phyloP scores from a whole-genome alignment of 2,888 invertebrate genomes.

The Endomychus coccineus region DNA sequence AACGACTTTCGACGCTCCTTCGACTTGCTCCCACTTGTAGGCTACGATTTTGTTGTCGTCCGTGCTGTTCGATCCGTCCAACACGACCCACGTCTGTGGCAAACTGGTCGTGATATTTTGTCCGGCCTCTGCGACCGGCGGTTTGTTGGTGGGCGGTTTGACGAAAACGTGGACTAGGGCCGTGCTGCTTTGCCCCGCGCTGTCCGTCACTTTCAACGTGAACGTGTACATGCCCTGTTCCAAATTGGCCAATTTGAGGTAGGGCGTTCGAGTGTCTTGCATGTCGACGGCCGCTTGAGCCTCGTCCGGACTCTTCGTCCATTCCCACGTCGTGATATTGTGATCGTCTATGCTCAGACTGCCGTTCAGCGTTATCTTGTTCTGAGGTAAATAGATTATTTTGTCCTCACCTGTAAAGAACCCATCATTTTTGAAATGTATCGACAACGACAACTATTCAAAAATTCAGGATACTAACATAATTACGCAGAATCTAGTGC shows the following conservation, averaged over 20 bases:
- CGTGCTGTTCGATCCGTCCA: slow-evolving; percentile 65
- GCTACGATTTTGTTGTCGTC: slow-evolving; percentile 78
- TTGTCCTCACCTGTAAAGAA: slow-evolving; percentile 69
- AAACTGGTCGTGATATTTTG: slow-evolving; percentile 65
- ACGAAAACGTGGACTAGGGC: slow-evolving; percentile 83
- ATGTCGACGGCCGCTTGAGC: slow-evolving; percentile 89
- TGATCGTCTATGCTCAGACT: slow-evolving; percentile 89
- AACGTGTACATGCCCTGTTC: slow-evolving; percentile 94
- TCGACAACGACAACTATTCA: too few species aligned
- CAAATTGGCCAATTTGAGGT: slow-evolving; percentile 75
- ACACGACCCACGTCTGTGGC: slow-evolving; percentile 69
- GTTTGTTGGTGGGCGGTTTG: slow-evolving; percentile 79
- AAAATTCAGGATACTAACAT: too few species aligned
- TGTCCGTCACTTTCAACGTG: slow-evolving; percentile 86
- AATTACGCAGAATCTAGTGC: too few species aligned
- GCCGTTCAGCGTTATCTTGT: slow-evolving; percentile 78
- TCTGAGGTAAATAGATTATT: slow-evolving; percentile 84
- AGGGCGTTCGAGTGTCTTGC: slow-evolving; percentile 90
- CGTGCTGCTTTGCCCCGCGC: slow-evolving; percentile 78
- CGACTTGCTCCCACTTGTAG: slow-evolving; percentile 78
- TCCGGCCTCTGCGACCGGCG: slow-evolving; percentile 66
- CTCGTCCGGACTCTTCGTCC: slow-evolving; percentile 85
- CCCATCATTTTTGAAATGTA: too few species aligned
- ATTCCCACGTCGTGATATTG: slow-evolving; percentile 89
- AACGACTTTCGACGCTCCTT: slow-evolving; percentile 56